phyloP scores from a whole-genome alignment of 2,797 vertebrate genomes.

The Labeo calbasu region DNA sequence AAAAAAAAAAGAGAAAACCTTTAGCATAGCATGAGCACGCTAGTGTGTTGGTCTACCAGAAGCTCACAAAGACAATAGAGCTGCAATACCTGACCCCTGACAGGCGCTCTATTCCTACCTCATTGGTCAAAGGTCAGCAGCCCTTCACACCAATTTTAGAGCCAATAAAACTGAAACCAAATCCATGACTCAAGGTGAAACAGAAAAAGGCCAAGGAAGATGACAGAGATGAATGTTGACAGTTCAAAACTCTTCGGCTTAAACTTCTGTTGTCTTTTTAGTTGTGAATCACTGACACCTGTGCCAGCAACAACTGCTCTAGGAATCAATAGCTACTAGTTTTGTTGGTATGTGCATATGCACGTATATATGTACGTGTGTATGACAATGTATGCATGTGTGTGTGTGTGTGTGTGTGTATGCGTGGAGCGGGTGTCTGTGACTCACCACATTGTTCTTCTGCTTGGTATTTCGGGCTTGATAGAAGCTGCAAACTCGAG shows the following conservation, averaged over 20 bases:
- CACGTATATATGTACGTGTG: constrained; percentile 41
- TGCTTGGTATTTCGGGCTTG: constrained; percentile 57
- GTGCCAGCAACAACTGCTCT: constrained; percentile 69
- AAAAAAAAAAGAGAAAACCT: constrained; percentile 24
- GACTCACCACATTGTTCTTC: constrained; percentile 37
- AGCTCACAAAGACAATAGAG: constrained; percentile 60
- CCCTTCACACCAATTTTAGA: constrained; percentile 74
- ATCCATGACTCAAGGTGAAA: constrained; percentile 78
- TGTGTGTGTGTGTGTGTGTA: constrained; percentile 22
- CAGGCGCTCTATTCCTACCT: constrained; percentile 76
- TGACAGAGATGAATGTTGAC: constrained; percentile 34
- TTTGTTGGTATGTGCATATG: constrained; percentile 22
- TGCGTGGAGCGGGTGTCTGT: constrained; percentile 28
- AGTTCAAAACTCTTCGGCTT: constrained; percentile 31
- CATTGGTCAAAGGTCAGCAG: constrained; percentile 74
- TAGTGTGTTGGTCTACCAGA: constrained; percentile 12
- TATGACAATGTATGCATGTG: constrained; percentile 13
- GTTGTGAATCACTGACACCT: constrained; percentile 71
- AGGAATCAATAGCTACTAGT: constrained; percentile 63
- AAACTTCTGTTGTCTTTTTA: constrained; percentile 64
- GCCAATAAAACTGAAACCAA: constrained; percentile 80
- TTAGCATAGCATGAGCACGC: constrained; percentile 29
- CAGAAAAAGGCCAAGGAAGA: constrained; percentile 13
- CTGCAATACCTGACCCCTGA: constrained; percentile 67
- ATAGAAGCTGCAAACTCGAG: constrained; percentile 60